Evolutionary conservation across 2,888 invertebrate species (phyloP).

Genomic region (Drosophila phalerata): DNA sequence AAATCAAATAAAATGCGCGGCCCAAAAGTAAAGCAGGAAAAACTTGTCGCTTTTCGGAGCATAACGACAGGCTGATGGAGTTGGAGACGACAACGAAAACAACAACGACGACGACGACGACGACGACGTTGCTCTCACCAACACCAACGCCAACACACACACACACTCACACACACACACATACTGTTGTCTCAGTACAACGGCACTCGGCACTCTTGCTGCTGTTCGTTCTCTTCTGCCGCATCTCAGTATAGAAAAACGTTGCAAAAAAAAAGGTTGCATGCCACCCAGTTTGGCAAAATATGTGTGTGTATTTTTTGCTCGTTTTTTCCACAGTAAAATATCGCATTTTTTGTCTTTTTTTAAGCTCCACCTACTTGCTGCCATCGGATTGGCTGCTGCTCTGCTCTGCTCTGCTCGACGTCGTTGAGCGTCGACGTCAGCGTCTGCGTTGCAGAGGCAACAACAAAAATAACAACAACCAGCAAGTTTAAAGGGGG

Average conservation of each 20-base stretch:
- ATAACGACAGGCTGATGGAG: slow-evolving; percentile 25
- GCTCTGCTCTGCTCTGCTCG: slow-evolving; percentile 53
- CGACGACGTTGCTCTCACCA: slow-evolving; percentile 57
- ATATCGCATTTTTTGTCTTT: slow-evolving; percentile 79
- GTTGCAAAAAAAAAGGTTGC: slow-evolving; percentile 69
- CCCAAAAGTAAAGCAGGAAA: slow-evolving; percentile 67
- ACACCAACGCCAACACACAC: slow-evolving; percentile 20
- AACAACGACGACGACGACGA: background rate
- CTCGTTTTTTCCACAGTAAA: slow-evolving; percentile 66
- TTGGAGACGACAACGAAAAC: slow-evolving; percentile 8
- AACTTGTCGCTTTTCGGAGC: slow-evolving; percentile 47
- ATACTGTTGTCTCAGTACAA: slow-evolving; percentile 30
- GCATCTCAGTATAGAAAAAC: slow-evolving; percentile 79
- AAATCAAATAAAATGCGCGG: slow-evolving; percentile 75
- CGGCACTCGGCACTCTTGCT: slow-evolving; percentile 27
- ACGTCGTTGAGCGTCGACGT: slow-evolving; percentile 42
- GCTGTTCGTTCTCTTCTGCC: slow-evolving; percentile 28
- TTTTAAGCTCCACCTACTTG: slow-evolving; percentile 84
- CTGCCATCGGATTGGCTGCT: slow-evolving; percentile 82
- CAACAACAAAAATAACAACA: too few species aligned
- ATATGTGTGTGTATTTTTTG: slow-evolving; percentile 59
- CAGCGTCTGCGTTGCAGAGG: slow-evolving; percentile 28
- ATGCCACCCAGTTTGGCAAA: slow-evolving; percentile 53
- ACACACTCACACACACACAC: slow-evolving; percentile 14
- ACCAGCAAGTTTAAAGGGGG: slow-evolving; percentile 69